phyloP scores from a whole-genome alignment of 1,140 invertebrate genomes.

The Scaptodrosophila lebanonensis region DNA sequence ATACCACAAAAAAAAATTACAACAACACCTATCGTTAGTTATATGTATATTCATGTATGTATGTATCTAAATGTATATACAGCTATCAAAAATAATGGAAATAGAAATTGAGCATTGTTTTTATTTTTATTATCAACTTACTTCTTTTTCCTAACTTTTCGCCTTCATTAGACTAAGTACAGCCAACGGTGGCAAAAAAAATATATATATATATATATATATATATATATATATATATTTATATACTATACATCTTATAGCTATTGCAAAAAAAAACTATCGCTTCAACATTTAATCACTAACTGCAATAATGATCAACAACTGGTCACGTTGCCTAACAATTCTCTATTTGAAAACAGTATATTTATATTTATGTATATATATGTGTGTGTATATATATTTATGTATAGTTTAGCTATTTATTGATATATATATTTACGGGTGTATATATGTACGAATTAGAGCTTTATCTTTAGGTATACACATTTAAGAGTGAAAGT shows the following conservation, averaged over 20 bases:
- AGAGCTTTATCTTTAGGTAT: conserved; percentile 12
- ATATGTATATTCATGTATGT: conserved; percentile 23
- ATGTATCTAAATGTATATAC: conserved; percentile 40
- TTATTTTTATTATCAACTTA: background rate
- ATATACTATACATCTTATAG: background rate
- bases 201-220: conserved; percentile 1
- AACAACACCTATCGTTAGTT: conserved; percentile 14
- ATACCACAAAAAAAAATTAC: conserved; percentile 44
- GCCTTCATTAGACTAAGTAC: conserved; percentile 17
- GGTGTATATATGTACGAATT: conserved; percentile 18
- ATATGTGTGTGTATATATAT: conserved; percentile 1
- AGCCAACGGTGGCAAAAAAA: too few relatives aligned
- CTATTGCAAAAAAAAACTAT: conserved; percentile 29
- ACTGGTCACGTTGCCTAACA: too few relatives aligned
- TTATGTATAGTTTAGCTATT: background rate
- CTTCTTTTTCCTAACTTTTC: conserved; percentile 2
- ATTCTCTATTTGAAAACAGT: conserved; percentile 15
- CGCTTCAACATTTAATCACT: conserved; percentile 39
- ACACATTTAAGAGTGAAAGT: conserved; percentile 56
- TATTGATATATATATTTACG: conserved; percentile 10
- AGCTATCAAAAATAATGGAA: conserved; percentile 71
- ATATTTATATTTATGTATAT: conserved; percentile 14
- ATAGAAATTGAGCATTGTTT: conserved; percentile 36
- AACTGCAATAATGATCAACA: conserved; percentile 27
- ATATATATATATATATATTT: background rate